Conservation (phyloP, 35 echinoderm and acorn worm species). For the Acanthaster planci region DNA sequence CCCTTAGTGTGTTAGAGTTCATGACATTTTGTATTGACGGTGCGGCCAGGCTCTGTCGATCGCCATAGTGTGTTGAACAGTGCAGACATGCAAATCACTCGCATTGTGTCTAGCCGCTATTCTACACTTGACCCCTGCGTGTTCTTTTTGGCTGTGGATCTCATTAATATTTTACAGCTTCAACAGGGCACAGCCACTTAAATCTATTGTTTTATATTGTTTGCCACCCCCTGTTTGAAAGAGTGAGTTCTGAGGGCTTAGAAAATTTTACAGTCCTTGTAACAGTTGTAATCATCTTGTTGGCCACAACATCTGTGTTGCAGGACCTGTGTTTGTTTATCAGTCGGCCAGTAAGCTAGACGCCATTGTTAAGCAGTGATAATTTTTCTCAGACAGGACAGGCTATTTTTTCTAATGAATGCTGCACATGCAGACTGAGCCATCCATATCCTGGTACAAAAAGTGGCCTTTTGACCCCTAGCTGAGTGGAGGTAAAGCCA, state of each 20-base stretch:
- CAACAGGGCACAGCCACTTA: too few species aligned
- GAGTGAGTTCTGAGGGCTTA: too few species aligned
- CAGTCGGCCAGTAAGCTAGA: conserved; percentile 14
- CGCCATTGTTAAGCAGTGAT: conserved; percentile 14
- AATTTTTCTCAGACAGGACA: not conserved
- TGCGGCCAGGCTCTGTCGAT: not conserved
- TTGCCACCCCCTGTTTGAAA: too few species aligned
- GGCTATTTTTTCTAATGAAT: not conserved
- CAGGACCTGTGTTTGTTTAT: not conserved
- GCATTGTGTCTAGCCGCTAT: conserved; percentile 24
- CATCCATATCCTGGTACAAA: not conserved
- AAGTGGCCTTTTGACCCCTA: too few species aligned
- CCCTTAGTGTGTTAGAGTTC: not conserved
- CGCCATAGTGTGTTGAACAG: conserved; percentile 7
- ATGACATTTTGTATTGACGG: not conserved
- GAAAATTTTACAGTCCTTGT: too few species aligned
- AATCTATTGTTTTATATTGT: too few species aligned
- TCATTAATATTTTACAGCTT: not conserved
- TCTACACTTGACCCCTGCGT: not conserved
- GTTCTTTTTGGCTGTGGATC: conserved; percentile 4
- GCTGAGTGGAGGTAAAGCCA: too few species aligned
- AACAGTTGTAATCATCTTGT: too few species aligned
- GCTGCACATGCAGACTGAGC: not conserved
- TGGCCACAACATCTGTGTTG: too few species aligned
- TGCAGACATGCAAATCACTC: conserved; percentile 25